A percentile compares a stretch with the other conserved stretches of the same genome.
phyloP scores from a whole-genome alignment of 2,888 invertebrate species.

The Myathropa florea region DNA sequence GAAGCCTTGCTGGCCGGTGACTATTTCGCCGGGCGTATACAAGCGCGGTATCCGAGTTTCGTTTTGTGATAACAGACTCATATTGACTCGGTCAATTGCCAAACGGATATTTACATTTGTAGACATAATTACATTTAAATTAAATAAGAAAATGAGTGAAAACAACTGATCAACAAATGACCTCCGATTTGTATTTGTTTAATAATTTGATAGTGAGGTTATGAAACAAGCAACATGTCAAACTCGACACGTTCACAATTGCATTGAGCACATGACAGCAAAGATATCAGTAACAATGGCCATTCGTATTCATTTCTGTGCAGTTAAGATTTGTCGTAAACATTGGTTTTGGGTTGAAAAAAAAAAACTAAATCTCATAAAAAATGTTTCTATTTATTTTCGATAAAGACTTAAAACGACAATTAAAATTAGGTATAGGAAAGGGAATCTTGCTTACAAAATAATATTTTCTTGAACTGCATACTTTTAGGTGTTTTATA shows the following conservation, averaged over 20 bases:
- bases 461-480: too few relatives aligned
- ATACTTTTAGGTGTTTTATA: too few relatives aligned
- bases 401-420: too few relatives aligned
- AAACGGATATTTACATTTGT: conserved; percentile 84
- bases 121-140: conserved; percentile 24
- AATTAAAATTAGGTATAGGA: too few relatives aligned
- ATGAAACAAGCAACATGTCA: background rate
- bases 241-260: background rate
- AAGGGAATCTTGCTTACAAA: too few relatives aligned
- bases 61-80: conserved; percentile 80
- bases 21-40: conserved; percentile 93
- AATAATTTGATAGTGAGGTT: background rate
- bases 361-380: too few relatives aligned
- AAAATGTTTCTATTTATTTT: too few relatives aligned
- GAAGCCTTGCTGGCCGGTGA: conserved; percentile 85
- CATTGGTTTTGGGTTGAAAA: too few relatives aligned
- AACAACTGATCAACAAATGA: background rate
- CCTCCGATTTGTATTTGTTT: conserved; percentile 24
- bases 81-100: conserved; percentile 85
- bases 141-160: background rate
- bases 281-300: background rate
- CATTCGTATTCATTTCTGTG: background rate
- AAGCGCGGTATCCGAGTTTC: conserved; percentile 84
- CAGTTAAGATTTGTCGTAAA: too few relatives aligned
- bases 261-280: background rate